phyloP scores from a whole-genome alignment of 2,888 invertebrate genomes.

The Ferrisia virgata region DNA sequence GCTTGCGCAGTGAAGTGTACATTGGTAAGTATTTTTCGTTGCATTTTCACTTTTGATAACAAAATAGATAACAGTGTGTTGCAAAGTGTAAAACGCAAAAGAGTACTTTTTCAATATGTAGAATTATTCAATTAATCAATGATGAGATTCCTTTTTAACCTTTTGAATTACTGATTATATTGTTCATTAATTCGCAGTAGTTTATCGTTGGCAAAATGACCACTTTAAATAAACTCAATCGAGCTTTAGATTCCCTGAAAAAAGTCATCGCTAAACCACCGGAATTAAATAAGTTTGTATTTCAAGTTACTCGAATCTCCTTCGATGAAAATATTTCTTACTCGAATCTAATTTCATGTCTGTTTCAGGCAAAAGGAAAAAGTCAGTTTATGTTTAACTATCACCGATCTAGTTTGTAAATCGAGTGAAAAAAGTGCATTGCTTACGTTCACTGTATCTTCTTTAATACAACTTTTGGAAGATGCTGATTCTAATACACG shows the following conservation, averaged over 20 bases:
- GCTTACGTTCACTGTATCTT: slow-evolving; percentile 64
- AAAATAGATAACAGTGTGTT: too few species aligned
- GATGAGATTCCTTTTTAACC: background rate
- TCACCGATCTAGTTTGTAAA: slow-evolving; percentile 69
- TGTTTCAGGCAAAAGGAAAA: slow-evolving; percentile 53
- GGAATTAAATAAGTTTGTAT: slow-evolving; percentile 22
- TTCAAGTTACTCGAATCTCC: background rate
- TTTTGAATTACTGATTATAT: too few species aligned
- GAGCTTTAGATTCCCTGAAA: slow-evolving; percentile 32
- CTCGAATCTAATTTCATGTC: background rate
- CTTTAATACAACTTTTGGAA: slow-evolving; percentile 68
- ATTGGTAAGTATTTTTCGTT: too few species aligned
- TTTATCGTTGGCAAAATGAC: background rate
- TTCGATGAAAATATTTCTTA: too few species aligned
- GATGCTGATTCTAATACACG: slow-evolving; percentile 74
- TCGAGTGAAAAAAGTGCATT: slow-evolving; percentile 58
- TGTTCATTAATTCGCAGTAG: too few species aligned
- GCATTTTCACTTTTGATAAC: too few species aligned
- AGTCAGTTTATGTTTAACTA: slow-evolving; percentile 66
- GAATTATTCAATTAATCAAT: background rate
- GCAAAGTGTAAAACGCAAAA: too few species aligned
- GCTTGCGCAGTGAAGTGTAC: too few species aligned
- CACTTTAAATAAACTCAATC: slow-evolving; percentile 26
- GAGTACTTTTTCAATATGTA: too few species aligned
- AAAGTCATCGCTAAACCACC: slow-evolving; percentile 22